These are phyloP conservation scores for Plodia interpunctella DNA, from an alignment of 1,140 invertebrate genomes.

Conservation along the genomic window DNA sequence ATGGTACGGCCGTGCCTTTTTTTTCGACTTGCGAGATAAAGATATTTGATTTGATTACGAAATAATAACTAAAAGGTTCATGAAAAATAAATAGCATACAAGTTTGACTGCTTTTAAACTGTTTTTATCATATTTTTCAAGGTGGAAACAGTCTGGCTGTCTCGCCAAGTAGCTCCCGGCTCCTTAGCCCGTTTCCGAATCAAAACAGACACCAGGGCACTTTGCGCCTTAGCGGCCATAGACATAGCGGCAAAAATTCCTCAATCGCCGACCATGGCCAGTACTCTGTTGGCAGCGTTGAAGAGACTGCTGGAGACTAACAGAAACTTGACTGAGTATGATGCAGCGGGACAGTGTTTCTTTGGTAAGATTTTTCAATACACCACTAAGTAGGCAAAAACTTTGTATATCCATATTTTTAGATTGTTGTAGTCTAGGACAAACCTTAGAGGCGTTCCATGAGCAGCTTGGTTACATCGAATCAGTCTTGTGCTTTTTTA, in stretches of 20 bases:
- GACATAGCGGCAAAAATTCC: constrained; percentile 38
- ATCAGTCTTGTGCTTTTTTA: no score
- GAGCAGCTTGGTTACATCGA: no score
- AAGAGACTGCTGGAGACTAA: constrained; percentile 42
- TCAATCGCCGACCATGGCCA: background rate
- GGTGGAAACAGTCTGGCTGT: constrained; percentile 46
- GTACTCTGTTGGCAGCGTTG: constrained; percentile 20
- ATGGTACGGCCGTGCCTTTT: no score
- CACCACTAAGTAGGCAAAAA: no score
- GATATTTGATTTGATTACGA: no score
- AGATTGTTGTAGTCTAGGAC: no score
- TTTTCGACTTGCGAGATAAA: no score
- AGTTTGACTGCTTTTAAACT: no score
- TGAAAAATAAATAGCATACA: no score
- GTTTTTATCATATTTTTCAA: constrained; percentile 15
- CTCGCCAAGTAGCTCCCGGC: constrained; percentile 44
- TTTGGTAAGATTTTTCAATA: constrained; percentile 47
- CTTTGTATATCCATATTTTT: no score
- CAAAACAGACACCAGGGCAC: constrained; percentile 40
- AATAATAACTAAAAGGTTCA: no score
- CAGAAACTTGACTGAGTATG: constrained; percentile 55
- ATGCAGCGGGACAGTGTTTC: constrained; percentile 50
- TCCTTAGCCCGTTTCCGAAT: constrained; percentile 37
- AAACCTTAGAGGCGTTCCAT: no score
- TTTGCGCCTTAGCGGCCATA: constrained; percentile 52